These are phyloP conservation scores for Sus scrofa DNA, from an alignment of 2,113 vertebrate species.

Conservation along the genomic window DNA sequence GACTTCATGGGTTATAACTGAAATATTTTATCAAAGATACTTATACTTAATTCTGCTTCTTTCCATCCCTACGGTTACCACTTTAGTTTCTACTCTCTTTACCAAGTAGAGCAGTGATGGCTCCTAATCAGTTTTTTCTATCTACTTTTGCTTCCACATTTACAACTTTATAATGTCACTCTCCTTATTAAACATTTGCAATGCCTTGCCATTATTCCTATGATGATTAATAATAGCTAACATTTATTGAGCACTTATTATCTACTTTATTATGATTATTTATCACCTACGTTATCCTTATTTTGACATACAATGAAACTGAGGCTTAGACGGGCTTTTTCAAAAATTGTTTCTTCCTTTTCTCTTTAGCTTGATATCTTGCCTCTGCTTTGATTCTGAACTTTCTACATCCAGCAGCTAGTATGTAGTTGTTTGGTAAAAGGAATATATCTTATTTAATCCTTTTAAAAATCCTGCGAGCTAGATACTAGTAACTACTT, in stretches of 20 bases:
- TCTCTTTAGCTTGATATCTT: neutral
- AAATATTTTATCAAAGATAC: neutral
- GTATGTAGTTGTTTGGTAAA: slow-evolving; percentile 22
- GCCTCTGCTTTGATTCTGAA: neutral
- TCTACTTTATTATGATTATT: neutral
- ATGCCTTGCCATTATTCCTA: neutral
- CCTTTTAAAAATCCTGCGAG: neutral
- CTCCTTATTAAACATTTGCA: neutral
- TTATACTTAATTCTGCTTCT: neutral
- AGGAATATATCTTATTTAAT: slow-evolving; percentile 25
- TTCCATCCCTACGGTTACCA: neutral
- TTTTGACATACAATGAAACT: neutral
- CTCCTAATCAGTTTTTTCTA: neutral
- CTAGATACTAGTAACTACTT: neutral
- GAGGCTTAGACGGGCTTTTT: neutral
- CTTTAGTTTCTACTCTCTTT: neutral
- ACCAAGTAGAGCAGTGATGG: neutral
- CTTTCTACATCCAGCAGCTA: slow-evolving; percentile 12
- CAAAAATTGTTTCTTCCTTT: slow-evolving; percentile 9
- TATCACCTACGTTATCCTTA: neutral
- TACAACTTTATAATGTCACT: slow-evolving; percentile 11
- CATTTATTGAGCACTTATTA: neutral
- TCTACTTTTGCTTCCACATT: slow-evolving; percentile 12
- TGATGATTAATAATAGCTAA: slow-evolving; percentile 2
- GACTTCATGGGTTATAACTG: slow-evolving; percentile 2